phyloP scores from a whole-genome alignment of 1,140 invertebrate genomes.

The Lasaia peninsularis region DNA sequence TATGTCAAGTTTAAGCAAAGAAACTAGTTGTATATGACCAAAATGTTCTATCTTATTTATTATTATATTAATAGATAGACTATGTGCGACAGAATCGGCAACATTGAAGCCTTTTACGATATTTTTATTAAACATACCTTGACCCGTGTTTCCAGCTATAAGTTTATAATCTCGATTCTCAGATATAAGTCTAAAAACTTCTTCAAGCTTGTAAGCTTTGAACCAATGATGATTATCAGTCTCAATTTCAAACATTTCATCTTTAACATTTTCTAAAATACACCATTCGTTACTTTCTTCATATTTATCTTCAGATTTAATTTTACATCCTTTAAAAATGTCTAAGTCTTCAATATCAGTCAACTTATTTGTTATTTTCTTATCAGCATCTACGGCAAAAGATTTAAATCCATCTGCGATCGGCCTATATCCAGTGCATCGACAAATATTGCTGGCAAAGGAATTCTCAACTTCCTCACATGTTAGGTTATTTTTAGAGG shows the following conservation, averaged over 20 bases:
- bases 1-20: too few species aligned
- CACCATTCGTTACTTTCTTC: conserved; percentile 41
- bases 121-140: conserved; percentile 38
- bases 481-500: conserved; percentile 71
- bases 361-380: conserved; percentile 46
- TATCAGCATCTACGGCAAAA: conserved; percentile 39
- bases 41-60: too few species aligned
- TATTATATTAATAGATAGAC: too few species aligned
- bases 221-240: conserved; percentile 64
- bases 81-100: too few species aligned
- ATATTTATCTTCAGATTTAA: conserved; percentile 29
- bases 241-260: conserved; percentile 35
- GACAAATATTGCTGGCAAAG: conserved; percentile 89
- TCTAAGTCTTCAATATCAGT: conserved; percentile 72
- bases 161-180: conserved; percentile 45
- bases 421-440: conserved; percentile 92
- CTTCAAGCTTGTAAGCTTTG: conserved; percentile 72
- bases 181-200: conserved; percentile 53
- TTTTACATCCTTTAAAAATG: conserved; percentile 41
- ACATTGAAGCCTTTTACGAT: too few species aligned
- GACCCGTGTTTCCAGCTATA: conserved; percentile 61
- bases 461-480: conserved; percentile 85
- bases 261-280: conserved; percentile 36
- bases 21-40: too few species aligned
- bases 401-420: conserved; percentile 85